Conservation (phyloP, 2,888 invertebrate species). For the Bugula neritina region DNA sequence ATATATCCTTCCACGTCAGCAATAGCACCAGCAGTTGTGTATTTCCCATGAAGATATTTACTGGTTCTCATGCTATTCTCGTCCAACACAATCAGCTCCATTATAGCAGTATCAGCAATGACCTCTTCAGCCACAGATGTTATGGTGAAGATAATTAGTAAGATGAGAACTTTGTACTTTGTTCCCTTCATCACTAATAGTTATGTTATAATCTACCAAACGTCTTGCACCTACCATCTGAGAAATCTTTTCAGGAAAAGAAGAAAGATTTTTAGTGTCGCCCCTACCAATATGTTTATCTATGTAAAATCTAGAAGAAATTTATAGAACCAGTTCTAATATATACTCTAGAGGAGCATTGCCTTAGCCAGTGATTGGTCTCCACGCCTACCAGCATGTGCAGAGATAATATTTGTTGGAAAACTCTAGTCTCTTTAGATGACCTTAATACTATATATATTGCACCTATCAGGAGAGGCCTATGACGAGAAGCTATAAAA, state of each 20-base stretch:
- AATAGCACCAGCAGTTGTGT: slow-evolving; percentile 19
- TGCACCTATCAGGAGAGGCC: not conserved
- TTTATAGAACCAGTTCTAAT: no score
- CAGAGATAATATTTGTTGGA: not conserved
- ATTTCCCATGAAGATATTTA: not conserved
- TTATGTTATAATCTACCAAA: no score
- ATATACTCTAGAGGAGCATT: no score
- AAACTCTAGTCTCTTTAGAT: not conserved
- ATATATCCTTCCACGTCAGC: slow-evolving; percentile 4
- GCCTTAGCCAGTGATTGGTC: not conserved
- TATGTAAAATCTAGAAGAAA: no score
- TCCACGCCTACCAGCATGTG: not conserved
- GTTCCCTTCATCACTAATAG: no score
- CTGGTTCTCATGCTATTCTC: not conserved
- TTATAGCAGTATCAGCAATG: not conserved
- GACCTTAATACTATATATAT: not conserved
- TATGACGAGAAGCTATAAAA: not conserved
- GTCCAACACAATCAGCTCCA: not conserved
- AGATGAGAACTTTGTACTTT: no score
- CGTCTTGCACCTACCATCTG: no score
- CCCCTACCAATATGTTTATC: no score
- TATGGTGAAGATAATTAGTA: not conserved
- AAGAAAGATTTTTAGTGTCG: no score
- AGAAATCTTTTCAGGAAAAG: no score
- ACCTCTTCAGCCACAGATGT: not conserved